Conservation (phyloP, 53 echinoderm and acorn worm species). For the Patiria pectinifera region DNA sequence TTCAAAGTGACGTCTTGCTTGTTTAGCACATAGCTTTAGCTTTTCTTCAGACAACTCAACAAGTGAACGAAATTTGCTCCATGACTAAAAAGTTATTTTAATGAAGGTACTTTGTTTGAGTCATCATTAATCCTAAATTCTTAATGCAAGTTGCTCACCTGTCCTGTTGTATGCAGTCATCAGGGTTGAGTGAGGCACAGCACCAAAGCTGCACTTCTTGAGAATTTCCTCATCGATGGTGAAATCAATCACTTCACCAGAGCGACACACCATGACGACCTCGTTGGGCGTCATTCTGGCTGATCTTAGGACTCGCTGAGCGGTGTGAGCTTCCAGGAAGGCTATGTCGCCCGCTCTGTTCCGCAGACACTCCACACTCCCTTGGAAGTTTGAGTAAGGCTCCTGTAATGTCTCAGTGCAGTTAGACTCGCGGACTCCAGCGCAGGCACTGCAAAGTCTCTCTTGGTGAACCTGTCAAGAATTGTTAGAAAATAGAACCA, state of each 20-base stretch:
- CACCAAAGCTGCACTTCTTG: slow-evolving; percentile 89
- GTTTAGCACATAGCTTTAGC: too few species aligned
- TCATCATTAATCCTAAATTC: neutral
- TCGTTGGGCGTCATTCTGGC: slow-evolving; percentile 48
- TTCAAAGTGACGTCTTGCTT: too few species aligned
- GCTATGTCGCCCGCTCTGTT: slow-evolving; percentile 78
- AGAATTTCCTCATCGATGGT: slow-evolving; percentile 67
- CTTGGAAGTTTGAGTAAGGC: slow-evolving; percentile 76
- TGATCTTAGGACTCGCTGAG: slow-evolving; percentile 30
- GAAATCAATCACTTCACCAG: slow-evolving; percentile 82
- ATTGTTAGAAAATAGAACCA: too few species aligned
- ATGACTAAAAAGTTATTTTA: too few species aligned
- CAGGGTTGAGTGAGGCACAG: slow-evolving; percentile 77
- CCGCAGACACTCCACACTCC: slow-evolving; percentile 77
- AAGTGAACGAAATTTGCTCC: too few species aligned
- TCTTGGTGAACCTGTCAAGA: slow-evolving; percentile 71
- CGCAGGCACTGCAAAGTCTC: slow-evolving; percentile 75
- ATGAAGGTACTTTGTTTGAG: too few species aligned
- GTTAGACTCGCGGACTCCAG: slow-evolving; percentile 48
- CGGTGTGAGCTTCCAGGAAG: slow-evolving; percentile 83
- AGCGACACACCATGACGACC: slow-evolving; percentile 82
- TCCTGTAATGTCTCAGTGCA: slow-evolving; percentile 60
- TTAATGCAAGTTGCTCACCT: slow-evolving; percentile 57
- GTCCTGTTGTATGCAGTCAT: slow-evolving; percentile 84
- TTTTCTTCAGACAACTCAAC: too few species aligned